These are phyloP conservation scores for Netelia fuscicornis DNA, from an alignment of 2,888 invertebrate species.

Conservation along the genomic window DNA sequence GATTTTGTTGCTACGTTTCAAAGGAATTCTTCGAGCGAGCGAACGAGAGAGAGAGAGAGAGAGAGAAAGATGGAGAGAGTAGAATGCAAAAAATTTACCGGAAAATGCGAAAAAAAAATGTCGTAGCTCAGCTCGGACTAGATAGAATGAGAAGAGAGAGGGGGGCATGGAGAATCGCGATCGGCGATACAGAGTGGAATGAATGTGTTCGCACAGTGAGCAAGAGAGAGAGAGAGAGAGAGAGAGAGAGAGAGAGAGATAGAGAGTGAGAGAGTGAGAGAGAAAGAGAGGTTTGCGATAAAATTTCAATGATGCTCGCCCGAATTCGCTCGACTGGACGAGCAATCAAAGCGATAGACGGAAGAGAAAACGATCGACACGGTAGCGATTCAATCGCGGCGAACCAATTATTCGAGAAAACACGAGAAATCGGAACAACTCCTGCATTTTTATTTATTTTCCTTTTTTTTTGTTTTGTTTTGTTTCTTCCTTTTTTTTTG, in stretches of 20 bases:
- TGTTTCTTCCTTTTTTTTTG: not conserved
- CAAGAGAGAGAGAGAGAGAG: not conserved
- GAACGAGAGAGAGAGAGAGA: too few species aligned
- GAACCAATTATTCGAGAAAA: slow-evolving; percentile 63
- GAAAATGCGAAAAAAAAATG: slow-evolving; percentile 36
- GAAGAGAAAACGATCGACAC: slow-evolving; percentile 45
- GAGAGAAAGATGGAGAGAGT: not conserved
- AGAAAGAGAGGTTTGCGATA: slow-evolving; percentile 42
- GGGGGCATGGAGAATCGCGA: not conserved
- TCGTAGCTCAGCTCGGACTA: slow-evolving; percentile 7
- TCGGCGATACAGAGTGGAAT: slow-evolving; percentile 14
- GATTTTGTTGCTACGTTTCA: slow-evolving; percentile 11
- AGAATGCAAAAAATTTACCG: slow-evolving; percentile 14
- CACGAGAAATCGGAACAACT: slow-evolving; percentile 34
- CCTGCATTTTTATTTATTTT: slow-evolving; percentile 48
- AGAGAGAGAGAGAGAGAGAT: not conserved
- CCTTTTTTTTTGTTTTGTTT: too few species aligned
- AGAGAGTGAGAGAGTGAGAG: slow-evolving; percentile 16
- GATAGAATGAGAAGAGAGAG: not conserved
- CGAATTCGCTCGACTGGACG: slow-evolving; percentile 43
- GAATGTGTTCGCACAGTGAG: slow-evolving; percentile 6
- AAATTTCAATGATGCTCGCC: slow-evolving; percentile 62
- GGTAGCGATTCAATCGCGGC: slow-evolving; percentile 51
- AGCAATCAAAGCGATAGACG: slow-evolving; percentile 62
- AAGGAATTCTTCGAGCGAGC: slow-evolving; percentile 16